Evolutionary conservation across 2,797 vertebrate species (phyloP), one percentile per base, ranked within the genome.

Genomic region (Smutsia temminckii): DNA sequence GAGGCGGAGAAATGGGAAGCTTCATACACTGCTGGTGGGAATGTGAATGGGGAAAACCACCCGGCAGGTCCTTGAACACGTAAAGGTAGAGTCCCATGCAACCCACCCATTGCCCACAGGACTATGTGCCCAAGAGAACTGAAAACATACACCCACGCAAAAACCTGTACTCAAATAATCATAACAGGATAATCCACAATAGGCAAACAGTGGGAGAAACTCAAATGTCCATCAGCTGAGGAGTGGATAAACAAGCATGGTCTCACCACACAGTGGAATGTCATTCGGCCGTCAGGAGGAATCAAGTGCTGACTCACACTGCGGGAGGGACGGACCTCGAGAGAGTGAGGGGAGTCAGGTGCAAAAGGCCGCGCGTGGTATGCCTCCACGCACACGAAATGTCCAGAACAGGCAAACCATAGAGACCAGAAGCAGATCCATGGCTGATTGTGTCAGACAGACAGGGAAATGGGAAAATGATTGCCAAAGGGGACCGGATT

Each of bases 61-160:
- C 27, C 3, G 42, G 14, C 6, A 53, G 37, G 11, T n/a, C 34
- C 49, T n/a, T 9, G 9, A 14, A 5, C 37, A 7, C 8, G 8
- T 6, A 23, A 5, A 3, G 1, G 1, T 0, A 7, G 17, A 29
- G n/a, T 49, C 4, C 1, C 34, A 2, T 0, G 0, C 11, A 8
- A 32, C 32, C 85, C 12, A 18, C 11, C 0, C 5, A 13, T 13
- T 51, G 78, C 32, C 0, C 1, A 2, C 27, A 8, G 4, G n/a
- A 20, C 13, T 20, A 7, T 7, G 21, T 4, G 4, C 42, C n/a
- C 64, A 0, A 16, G 32, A 85, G 46, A 27, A 42, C 0, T 0
- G 59, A n/a, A 55, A 18, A n/a, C 42, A 20, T 6, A 4, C 2
- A 0, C 34, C 37, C 63, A 20, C 51, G 3, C 1, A 8, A 20